Conservation (phyloP, 2,797 vertebrate genomes). For the Natrix natrix region DNA sequence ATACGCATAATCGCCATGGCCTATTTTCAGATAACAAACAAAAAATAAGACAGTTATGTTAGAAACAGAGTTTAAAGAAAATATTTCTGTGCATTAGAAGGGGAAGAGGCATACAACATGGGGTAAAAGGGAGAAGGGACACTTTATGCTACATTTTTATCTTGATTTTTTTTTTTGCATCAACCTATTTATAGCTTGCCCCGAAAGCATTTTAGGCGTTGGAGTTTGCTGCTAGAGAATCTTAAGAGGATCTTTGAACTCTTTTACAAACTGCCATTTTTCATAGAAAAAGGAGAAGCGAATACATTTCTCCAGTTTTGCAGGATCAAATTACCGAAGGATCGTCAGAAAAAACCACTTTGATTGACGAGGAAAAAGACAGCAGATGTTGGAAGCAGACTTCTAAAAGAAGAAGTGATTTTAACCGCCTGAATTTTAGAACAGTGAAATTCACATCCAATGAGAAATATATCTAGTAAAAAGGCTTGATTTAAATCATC, state of each 20-base stretch:
- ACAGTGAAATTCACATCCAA: neutral
- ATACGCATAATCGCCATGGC: constrained; percentile 89
- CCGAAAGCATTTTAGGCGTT: neutral
- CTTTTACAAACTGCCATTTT: neutral
- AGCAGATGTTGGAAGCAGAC: neutral
- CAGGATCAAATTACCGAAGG: neutral
- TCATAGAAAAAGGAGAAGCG: neutral
- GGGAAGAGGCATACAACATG: neutral
- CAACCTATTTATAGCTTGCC: neutral
- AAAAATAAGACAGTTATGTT: neutral
- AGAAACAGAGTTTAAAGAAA: neutral
- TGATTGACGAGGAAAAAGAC: neutral
- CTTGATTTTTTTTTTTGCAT: neutral
- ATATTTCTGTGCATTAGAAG: neutral
- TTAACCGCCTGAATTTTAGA: neutral
- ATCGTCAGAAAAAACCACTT: neutral
- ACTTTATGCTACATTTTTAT: neutral
- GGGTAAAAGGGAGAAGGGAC: neutral
- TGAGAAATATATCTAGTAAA: neutral
- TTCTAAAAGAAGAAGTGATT: neutral
- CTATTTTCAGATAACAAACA: constrained; percentile 64
- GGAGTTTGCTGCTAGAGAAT: neutral
- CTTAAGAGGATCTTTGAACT: neutral
- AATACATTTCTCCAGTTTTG: neutral
- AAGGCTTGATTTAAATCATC: too few relatives aligned